Percentiles rank a stretch among this genome's conserved stretches.
phyloP scores from a whole-genome alignment of 2,797 vertebrate genomes.

The Rhyacichthys aspro region DNA sequence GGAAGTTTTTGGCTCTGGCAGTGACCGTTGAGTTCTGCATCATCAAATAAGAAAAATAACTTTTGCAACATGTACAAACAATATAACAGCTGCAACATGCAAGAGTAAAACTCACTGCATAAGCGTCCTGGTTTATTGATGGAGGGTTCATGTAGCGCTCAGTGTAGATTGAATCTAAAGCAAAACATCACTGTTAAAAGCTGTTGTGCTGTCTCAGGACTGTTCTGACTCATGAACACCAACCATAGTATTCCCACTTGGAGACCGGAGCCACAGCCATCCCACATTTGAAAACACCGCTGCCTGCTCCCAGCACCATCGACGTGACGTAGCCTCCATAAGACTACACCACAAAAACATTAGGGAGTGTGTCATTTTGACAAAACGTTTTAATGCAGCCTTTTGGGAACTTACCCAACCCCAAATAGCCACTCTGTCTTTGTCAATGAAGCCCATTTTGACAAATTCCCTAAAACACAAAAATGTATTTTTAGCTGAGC shows the following conservation, averaged over 20 bases:
- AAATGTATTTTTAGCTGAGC: constrained; percentile 11
- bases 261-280: constrained; percentile 96
- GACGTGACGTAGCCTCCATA: constrained; percentile 98
- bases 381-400: not conserved
- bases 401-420: constrained; percentile 90
- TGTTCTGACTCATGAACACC: not conserved
- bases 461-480: constrained; percentile 85
- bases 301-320: constrained; percentile 93
- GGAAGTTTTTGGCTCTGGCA: constrained; percentile 91
- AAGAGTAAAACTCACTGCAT: constrained; percentile 80
- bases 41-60: not conserved
- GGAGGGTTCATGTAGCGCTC: constrained; percentile 90
- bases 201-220: not conserved
- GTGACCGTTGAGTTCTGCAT: constrained; percentile 93
- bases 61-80: not conserved
- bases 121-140: constrained; percentile 46
- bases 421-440: constrained; percentile 92
- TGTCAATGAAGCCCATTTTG: constrained; percentile 88
- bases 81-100: not conserved
- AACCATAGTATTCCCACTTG: constrained; percentile 97
- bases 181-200: too few relatives aligned
- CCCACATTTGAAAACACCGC: constrained; percentile 93
- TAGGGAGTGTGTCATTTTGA: constrained; percentile 1
- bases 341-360: constrained; percentile 80
- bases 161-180: constrained; percentile 92